phyloP scores from a whole-genome alignment of 2,888 invertebrate genomes.

The Stratiomys singularior region DNA sequence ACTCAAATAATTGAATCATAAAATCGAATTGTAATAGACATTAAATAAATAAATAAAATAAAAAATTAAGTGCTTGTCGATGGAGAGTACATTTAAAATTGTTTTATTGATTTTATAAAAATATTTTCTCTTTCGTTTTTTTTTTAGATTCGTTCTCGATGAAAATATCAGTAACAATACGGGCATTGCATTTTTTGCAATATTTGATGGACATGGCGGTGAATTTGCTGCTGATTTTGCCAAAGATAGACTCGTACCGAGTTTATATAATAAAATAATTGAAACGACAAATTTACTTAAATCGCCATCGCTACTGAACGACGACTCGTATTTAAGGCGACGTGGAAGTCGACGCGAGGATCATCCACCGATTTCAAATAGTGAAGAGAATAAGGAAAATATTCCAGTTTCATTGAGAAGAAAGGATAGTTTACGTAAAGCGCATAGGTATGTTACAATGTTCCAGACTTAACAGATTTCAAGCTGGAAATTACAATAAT shows the following conservation, averaged over 20 bases:
- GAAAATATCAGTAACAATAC: conserved; percentile 83
- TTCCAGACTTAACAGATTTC: too few species aligned
- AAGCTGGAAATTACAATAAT: background rate
- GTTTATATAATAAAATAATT: conserved; percentile 79
- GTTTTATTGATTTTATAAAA: background rate
- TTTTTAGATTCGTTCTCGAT: conserved; percentile 78
- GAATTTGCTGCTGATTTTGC: conserved; percentile 95
- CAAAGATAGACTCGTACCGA: conserved; percentile 86
- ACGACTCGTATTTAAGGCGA: conserved; percentile 60
- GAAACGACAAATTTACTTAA: conserved; percentile 76
- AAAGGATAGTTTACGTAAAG: conserved; percentile 62
- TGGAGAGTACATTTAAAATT: background rate
- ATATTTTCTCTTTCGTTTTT: background rate
- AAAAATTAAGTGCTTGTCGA: too few species aligned
- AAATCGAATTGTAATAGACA: too few species aligned
- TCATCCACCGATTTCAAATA: conserved; percentile 24
- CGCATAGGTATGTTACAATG: conserved; percentile 58
- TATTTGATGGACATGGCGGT: conserved; percentile 96
- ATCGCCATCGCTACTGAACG: conserved; percentile 53
- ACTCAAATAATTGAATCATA: too few species aligned
- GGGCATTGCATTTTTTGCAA: conserved; percentile 87
- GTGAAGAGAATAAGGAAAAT: conserved; percentile 61
- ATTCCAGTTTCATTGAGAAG: conserved; percentile 55
- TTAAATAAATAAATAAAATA: too few species aligned
- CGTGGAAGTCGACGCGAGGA: conserved; percentile 58